A percentile compares a stretch with the other conserved stretches of the same genome.
These are phyloP conservation scores for Drosophila serrata DNA, from an alignment of 1,140 invertebrate species.

Conservation along the genomic window DNA sequence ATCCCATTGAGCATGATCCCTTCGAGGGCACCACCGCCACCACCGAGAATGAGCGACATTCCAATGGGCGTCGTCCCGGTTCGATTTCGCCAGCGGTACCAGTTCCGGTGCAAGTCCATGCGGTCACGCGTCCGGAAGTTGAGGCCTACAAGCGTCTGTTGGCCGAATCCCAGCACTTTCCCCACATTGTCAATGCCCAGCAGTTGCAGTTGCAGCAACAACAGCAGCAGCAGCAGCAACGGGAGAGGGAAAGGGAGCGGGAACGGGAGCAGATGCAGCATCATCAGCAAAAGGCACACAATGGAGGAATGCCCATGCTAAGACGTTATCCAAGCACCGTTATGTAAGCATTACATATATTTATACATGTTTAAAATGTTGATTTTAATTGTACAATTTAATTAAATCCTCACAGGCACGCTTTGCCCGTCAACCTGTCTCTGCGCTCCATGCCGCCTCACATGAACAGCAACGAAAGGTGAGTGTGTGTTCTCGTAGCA, in stretches of 20 bases:
- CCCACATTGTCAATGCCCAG: conserved; percentile 73
- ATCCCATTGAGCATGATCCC: conserved; percentile 41
- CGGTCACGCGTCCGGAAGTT: conserved; percentile 57
- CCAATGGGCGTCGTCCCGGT: conserved; percentile 33
- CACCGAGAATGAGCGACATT: conserved; percentile 52
- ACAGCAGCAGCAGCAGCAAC: conserved; percentile 46
- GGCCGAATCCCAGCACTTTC: conserved; percentile 65
- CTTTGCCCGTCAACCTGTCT: conserved; percentile 77
- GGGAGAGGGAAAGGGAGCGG: neutral
- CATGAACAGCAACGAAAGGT: conserved; percentile 76
- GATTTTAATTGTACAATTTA: neutral
- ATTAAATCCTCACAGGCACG: conserved; percentile 38
- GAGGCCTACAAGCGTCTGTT: conserved; percentile 69
- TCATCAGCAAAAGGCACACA: conserved; percentile 70
- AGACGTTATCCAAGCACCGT: conserved; percentile 67
- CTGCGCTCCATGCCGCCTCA: conserved; percentile 70
- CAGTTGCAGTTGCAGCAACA: conserved; percentile 69
- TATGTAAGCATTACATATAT: conserved; percentile 57
- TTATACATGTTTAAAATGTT: neutral
- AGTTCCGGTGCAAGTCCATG: conserved; percentile 29
- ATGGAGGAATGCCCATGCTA: conserved; percentile 63
- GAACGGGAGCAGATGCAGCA: conserved; percentile 60
- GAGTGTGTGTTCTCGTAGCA: conserved; percentile 6
- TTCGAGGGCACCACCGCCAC: conserved; percentile 34
- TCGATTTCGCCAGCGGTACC: conserved; percentile 27